Evolutionary conservation across 1,140 invertebrate genomes (phyloP).

Genomic region (Drosophila mojavensis): DNA sequence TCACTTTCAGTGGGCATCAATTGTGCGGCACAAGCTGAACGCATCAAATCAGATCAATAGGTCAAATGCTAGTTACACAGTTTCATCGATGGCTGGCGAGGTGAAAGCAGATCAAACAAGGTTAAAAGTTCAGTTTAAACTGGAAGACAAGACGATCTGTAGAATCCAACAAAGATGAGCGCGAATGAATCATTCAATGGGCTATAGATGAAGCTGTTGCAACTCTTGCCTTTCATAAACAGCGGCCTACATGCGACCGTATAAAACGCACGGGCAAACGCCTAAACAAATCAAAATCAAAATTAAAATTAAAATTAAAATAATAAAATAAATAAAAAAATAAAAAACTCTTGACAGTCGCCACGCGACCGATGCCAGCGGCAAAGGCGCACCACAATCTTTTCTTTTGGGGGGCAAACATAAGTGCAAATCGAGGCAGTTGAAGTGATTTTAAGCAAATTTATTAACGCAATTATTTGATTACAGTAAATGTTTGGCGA

Average conservation of each 20-base stretch:
- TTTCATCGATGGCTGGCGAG: constrained; percentile 26
- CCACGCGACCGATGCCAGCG: constrained; percentile 52
- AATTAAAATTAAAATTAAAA: not conserved
- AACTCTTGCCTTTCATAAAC: constrained; percentile 10
- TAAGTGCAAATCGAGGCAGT: constrained; percentile 66
- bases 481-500: constrained; percentile 52
- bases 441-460: constrained; percentile 62
- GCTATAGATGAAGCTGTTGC: not conserved
- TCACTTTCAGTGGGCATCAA: constrained; percentile 12
- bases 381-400: constrained; percentile 46
- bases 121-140: constrained; percentile 41
- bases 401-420: constrained; percentile 34
- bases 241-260: not conserved
- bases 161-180: constrained; percentile 12
- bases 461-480: constrained; percentile 77
- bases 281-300: not conserved
- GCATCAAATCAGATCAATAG: constrained; percentile 29
- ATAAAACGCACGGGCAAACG: not conserved
- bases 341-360: constrained; percentile 41
- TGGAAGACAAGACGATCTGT: constrained; percentile 2
- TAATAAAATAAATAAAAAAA: not conserved
- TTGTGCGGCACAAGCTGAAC: not conserved
- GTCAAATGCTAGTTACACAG: constrained; percentile 27
- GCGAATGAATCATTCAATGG: not conserved
- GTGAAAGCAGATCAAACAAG: constrained; percentile 45